Evolutionary conservation across 2,888 invertebrate genomes (phyloP).

Genomic region (Beris chalybata): DNA sequence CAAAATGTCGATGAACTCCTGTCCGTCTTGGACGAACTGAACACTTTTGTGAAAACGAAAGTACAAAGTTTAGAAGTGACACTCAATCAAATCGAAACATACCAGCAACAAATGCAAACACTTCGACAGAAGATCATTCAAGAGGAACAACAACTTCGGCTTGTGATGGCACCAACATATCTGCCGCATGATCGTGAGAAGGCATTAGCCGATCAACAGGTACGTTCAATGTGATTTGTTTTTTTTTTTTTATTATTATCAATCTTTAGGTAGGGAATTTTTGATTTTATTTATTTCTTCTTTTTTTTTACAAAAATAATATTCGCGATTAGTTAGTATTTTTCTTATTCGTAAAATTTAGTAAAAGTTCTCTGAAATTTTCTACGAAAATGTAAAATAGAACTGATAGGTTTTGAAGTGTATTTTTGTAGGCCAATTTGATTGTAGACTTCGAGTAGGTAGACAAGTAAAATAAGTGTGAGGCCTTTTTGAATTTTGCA

Average conservation of each 20-base stretch:
- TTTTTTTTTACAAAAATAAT: not conserved
- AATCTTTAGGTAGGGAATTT: constrained; percentile 19
- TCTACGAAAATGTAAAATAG: too few species aligned
- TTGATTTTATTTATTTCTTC: constrained; percentile 32
- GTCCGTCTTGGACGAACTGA: constrained; percentile 65
- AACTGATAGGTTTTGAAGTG: too few species aligned
- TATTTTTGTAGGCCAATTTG: too few species aligned
- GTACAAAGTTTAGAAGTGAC: constrained; percentile 69
- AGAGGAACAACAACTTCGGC: constrained; percentile 84
- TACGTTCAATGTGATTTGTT: constrained; percentile 56
- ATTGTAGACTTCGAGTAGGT: too few species aligned
- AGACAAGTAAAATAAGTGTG: too few species aligned
- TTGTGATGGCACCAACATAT: constrained; percentile 81
- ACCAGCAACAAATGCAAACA: constrained; percentile 83
- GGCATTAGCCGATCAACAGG: constrained; percentile 84
- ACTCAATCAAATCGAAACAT: constrained; percentile 82
- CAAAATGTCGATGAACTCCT: constrained; percentile 71
- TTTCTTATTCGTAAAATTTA: too few species aligned
- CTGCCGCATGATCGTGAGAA: constrained; percentile 80
- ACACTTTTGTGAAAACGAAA: constrained; percentile 49
- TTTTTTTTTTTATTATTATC: constrained; percentile 34
- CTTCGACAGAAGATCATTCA: constrained; percentile 81
- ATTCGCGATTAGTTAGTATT: too few species aligned
- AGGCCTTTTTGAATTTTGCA: too few species aligned
- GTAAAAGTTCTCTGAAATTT: too few species aligned